Evolutionary conservation across 2,888 invertebrate genomes (phyloP), one percentile per base, ranked within the genome.

Genomic region (Hypsopygia costalis): DNA sequence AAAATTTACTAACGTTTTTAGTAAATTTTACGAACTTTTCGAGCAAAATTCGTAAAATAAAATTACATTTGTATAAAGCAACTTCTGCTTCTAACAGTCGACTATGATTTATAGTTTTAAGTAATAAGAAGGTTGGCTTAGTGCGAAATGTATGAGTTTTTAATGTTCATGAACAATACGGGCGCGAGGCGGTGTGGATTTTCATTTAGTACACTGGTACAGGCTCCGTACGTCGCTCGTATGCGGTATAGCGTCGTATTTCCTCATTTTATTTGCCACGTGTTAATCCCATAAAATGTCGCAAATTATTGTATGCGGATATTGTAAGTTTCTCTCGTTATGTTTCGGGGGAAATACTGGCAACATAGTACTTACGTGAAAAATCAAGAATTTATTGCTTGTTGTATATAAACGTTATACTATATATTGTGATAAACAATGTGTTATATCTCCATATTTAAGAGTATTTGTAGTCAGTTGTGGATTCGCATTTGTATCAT

Each of bases 201-300:
- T 38, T 33, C 38, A 38, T 38, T 31, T 32, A 32, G 11, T 2
- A 11, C 39, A 22, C 11, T n/a, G 21, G 8, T 6, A 6, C 10
- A n/a, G 39, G 9, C 20, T 21, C 31, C 32, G 10, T 29, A 31
- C 27, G 25, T 8, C 12, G 25, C 31, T 30, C 6, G 27, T 16
- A 7, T 11, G 28, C 12, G 27, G 11, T 27, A 11, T 8, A 11
- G 11, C 38, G 25, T 11, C 11, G 27, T 32, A 32, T 39, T 33
- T 39, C 16, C 39, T 28, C 39, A 39, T 39, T 31, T 39, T 39
- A 39, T 39, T 39, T 39, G 28, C 39, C 28, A 33, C 39, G 39
- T 39, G 39, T 39, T 39, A 39, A 39, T 39, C 33, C 28, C 39
- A 33, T 39, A 39, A 39, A 39, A 39, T 33, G 39, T 39, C 33